Conservation (phyloP, 2,797 vertebrate genomes). For the Molossus alvarezi region DNA sequence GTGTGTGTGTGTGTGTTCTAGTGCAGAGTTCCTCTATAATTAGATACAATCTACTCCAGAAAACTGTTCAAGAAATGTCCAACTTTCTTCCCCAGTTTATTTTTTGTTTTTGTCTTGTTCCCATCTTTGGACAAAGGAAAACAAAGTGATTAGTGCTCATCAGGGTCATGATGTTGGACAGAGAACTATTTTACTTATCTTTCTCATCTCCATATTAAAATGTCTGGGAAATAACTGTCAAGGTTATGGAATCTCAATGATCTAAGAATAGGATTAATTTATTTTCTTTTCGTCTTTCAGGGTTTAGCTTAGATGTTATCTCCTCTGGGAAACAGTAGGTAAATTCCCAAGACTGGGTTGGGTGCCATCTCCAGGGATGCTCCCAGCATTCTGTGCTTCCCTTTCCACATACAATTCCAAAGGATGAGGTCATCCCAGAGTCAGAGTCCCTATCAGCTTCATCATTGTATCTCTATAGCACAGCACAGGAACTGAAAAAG, state of each 20-base stretch:
- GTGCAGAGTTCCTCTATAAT: not conserved
- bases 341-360: not conserved
- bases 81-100: not conserved
- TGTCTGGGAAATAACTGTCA: not conserved
- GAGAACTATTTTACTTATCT: constrained; percentile 26
- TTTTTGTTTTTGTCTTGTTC: constrained; percentile 35
- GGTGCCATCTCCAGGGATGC: not conserved
- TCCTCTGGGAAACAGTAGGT: constrained; percentile 7
- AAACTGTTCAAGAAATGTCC: not conserved
- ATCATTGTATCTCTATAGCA: not conserved
- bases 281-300: not conserved
- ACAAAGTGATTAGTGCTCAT: not conserved
- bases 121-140: not conserved
- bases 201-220: constrained; percentile 16
- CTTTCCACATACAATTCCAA: not conserved
- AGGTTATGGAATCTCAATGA: not conserved
- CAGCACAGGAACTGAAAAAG: not conserved
- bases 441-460: not conserved
- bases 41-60: constrained; percentile 18
- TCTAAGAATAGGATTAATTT: constrained; percentile 20
- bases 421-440: not conserved
- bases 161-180: not conserved
- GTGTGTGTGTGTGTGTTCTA: not conserved
- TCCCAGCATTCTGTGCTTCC: not conserved
- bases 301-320: not conserved